phyloP scores from a whole-genome alignment of 2,797 vertebrate genomes.

The Thunnus albacares region DNA sequence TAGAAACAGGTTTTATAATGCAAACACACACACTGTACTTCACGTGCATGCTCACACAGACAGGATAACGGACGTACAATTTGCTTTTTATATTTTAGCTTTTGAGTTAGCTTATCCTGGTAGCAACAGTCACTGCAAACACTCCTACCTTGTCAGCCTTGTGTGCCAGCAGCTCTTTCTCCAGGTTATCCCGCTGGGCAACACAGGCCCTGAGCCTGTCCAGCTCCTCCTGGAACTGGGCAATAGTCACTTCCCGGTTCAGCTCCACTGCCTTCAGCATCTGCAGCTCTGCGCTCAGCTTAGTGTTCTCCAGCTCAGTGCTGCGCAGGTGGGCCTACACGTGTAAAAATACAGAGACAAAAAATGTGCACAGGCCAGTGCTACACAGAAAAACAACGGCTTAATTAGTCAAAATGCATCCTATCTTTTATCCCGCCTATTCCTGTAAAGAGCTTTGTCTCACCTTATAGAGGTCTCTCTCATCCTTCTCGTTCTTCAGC shows the following conservation, averaged over 20 bases:
- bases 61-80: neutral
- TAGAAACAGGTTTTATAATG: neutral
- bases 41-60: neutral
- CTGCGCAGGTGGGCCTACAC: constrained; percentile 94
- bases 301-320: constrained; percentile 97
- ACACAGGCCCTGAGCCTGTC: constrained; percentile 88
- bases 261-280: constrained; percentile 96
- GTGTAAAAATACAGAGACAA: neutral
- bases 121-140: neutral
- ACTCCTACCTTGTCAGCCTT: constrained; percentile 76
- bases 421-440: neutral
- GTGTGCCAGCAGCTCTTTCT: constrained; percentile 87
- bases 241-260: constrained; percentile 94
- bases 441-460: neutral
- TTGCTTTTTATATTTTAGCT: neutral
- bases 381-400: neutral
- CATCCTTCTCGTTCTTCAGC: constrained; percentile 96
- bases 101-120: neutral
- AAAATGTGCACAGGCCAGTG: neutral
- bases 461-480: constrained; percentile 97
- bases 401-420: neutral
- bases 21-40: neutral
- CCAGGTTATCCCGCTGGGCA: constrained; percentile 89
- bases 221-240: constrained; percentile 96
- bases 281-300: constrained; percentile 95